Evolutionary conservation across 2,797 vertebrate species (phyloP).

Genomic region (Borostomias antarcticus): DNA sequence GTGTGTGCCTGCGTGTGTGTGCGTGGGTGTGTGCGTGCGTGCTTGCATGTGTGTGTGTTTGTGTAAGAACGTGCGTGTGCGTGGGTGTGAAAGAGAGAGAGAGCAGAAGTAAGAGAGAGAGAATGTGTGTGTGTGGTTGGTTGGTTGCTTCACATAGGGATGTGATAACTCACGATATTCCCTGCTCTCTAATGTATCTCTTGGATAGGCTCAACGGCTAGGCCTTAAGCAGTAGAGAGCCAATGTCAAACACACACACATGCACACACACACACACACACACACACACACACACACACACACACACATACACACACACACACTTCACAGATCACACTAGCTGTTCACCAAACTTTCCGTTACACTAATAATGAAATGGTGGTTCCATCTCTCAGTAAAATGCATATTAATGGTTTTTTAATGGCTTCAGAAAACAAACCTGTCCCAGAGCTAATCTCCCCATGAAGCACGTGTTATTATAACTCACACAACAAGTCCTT

Average conservation of each 20-base stretch:
- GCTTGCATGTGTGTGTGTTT: too few relatives aligned
- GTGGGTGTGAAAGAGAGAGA: constrained; percentile 15
- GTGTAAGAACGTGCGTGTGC: too few relatives aligned
- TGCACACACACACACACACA: background rate
- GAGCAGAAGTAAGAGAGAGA: constrained; percentile 7
- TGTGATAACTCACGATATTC: constrained; percentile 4
- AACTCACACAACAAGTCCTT: constrained; percentile 40
- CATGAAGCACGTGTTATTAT: constrained; percentile 49
- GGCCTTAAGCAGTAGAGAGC: background rate
- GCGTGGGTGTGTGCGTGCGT: too few relatives aligned
- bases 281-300: constrained; percentile 5
- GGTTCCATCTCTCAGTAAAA: constrained; percentile 42
- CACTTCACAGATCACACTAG: constrained; percentile 3
- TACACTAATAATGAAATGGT: constrained; percentile 34
- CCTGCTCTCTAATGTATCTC: background rate
- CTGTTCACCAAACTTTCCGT: background rate
- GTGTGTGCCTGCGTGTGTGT: too few relatives aligned
- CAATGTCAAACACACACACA: constrained; percentile 21
- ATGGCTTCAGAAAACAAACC: constrained; percentile 42
- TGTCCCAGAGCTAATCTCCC: constrained; percentile 30
- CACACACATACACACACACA: background rate
- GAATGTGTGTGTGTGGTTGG: background rate
- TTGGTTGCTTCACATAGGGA: background rate
- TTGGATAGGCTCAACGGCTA: background rate
- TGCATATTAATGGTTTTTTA: constrained; percentile 51